Base-by-base conservation (phyloP, 2,797 vertebrate genomes). In the Octomys mimax region DNA sequence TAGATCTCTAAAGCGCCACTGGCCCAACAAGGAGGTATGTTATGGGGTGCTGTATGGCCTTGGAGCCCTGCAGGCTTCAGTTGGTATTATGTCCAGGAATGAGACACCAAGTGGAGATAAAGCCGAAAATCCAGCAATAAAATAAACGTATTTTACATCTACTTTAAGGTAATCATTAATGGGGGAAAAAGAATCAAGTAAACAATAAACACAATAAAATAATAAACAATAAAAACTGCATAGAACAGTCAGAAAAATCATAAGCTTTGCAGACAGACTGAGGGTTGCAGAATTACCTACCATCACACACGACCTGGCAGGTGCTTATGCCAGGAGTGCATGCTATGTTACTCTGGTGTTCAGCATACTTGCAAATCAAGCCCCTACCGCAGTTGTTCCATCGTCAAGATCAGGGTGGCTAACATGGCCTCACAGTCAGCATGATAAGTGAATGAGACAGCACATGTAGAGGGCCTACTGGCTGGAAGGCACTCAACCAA, bases 131-230 rank as follows among this genome's bases (percentile, higher is more conserved):
- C 14, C 46, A 92, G 33, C 36, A 89, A 86, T 66, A 86, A 94
- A 85, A 89, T 73, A 71, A 94, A 52, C 54, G 36, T 77, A 82
- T 79, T 87, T 96, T 96, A 87, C 13, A 87, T 91, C n/a, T 80
- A 81, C 21, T 91, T 94, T 80, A 92, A 94, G 21, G 21, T 57
- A 87, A 42, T 61, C 46, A 39, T 88, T 94, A 36, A 75, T 9
- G n/a, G 11, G 31, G 49, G n/a, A 59, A 78, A 54, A 84, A 87
- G 57, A 62, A 75, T 77, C 28, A 61, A 86, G 52, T 94, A 89
- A 92, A 79, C 62, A 42, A 95, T 71, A 89, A 85, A 84, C 5
- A 39, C 39, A 39, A 39, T 42, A 42, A 42, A 42, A 42, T 42
- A 42, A 42, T 42, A 42, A 42, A 42, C 42, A 66, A 4, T 78